These are phyloP conservation scores for Trissolcus brochymenae DNA, from an alignment of 2,888 invertebrate species.

Conservation along the genomic window DNA sequence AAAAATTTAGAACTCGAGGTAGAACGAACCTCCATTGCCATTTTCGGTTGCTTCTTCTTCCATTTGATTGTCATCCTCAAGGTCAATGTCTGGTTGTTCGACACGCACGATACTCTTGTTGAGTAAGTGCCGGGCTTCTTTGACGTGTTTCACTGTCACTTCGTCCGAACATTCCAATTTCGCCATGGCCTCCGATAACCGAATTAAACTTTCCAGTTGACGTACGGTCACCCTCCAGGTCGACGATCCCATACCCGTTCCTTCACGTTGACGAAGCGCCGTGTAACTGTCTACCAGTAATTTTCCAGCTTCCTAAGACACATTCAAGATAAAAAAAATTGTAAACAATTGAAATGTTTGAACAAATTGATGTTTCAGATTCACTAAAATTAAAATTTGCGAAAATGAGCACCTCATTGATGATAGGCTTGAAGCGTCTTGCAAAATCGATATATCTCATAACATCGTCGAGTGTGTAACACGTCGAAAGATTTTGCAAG, in stretches of 20 bases:
- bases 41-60: conserved; percentile 20
- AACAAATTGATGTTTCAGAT: neutral
- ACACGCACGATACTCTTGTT: conserved; percentile 98
- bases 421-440: conserved; percentile 93
- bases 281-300: conserved; percentile 93
- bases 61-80: conserved; percentile 84
- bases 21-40: conserved; percentile 1
- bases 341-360: too few relatives aligned
- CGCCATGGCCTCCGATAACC: conserved; percentile 97
- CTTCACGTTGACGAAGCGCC: conserved; percentile 90
- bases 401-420: conserved; percentile 81
- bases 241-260: conserved; percentile 81
- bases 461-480: conserved; percentile 93
- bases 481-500: conserved; percentile 86
- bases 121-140: conserved; percentile 91
- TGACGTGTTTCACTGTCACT: conserved; percentile 91
- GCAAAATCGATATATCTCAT: conserved; percentile 97
- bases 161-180: conserved; percentile 96
- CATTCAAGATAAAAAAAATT: neutral
- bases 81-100: conserved; percentile 96
- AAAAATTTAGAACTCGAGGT: neutral
- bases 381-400: neutral
- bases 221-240: conserved; percentile 98
- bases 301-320: conserved; percentile 84
- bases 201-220: conserved; percentile 96